phyloP scores from a whole-genome alignment of 2,113 vertebrate species.

The Gymnocephalus cernua region DNA sequence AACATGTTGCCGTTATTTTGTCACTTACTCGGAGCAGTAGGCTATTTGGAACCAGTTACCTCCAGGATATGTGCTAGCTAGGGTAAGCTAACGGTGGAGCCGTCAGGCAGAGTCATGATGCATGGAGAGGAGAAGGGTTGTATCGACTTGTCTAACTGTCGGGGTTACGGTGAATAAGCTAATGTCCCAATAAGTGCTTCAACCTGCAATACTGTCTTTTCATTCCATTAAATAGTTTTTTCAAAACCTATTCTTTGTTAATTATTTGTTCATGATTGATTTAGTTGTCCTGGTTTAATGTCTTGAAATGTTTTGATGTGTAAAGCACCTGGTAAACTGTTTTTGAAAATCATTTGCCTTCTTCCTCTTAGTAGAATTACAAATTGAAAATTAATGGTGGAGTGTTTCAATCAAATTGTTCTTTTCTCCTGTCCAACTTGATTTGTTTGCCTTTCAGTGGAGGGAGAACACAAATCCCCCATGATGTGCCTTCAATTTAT shows the following conservation, averaged over 20 bases:
- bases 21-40: too few species aligned
- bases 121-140: too few species aligned
- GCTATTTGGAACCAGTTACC: too few species aligned
- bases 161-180: too few species aligned
- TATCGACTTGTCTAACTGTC: too few species aligned
- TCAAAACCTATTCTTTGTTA: neutral
- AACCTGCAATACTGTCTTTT: neutral
- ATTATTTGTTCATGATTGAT: neutral
- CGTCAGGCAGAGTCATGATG: too few species aligned
- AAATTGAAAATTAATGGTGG: slow-evolving; percentile 10
- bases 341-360: neutral
- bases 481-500: slow-evolving; percentile 38
- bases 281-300: neutral
- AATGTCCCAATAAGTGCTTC: too few species aligned
- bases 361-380: neutral
- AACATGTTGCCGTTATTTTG: too few species aligned
- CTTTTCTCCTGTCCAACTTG: neutral
- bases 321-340: neutral
- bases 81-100: too few species aligned
- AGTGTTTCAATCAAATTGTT: slow-evolving; percentile 24
- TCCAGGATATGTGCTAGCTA: too few species aligned
- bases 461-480: slow-evolving; percentile 9
- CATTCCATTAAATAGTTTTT: neutral
- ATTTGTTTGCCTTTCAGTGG: neutral
- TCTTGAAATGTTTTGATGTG: neutral